Evolutionary conservation across 53 echinoderm and acorn worm species (phyloP).

Genomic region (Zoroaster sp.): DNA sequence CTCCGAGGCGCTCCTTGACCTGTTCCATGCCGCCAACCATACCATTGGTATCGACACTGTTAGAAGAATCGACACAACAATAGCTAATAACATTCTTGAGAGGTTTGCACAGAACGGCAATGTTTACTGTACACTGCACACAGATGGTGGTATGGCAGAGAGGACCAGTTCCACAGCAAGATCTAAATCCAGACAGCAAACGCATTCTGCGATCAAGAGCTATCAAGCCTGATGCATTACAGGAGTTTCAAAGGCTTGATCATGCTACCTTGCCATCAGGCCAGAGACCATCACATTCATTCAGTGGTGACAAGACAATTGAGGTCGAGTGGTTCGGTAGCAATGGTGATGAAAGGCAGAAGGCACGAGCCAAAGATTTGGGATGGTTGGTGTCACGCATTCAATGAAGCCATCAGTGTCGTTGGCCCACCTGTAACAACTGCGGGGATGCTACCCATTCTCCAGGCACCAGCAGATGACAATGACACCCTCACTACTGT

Average conservation of each 20-base stretch:
- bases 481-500: slow-evolving; percentile 26
- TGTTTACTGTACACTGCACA: slow-evolving; percentile 55
- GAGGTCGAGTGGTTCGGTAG: background rate
- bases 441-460: slow-evolving; percentile 58
- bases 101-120: slow-evolving; percentile 39
- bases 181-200: background rate
- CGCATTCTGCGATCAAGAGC: slow-evolving; percentile 37
- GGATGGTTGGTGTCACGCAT: slow-evolving; percentile 25
- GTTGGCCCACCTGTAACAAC: slow-evolving; percentile 39
- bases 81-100: slow-evolving; percentile 31
- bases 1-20: slow-evolving; percentile 14
- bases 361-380: slow-evolving; percentile 13
- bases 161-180: slow-evolving; percentile 31
- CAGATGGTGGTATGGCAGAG: slow-evolving; percentile 60
- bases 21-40: slow-evolving; percentile 45
- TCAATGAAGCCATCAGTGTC: slow-evolving; percentile 15
- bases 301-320: background rate
- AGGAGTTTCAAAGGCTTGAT: slow-evolving; percentile 42
- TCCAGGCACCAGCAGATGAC: slow-evolving; percentile 56
- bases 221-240: slow-evolving; percentile 12
- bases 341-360: background rate
- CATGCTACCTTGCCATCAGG: slow-evolving; percentile 20
- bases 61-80: slow-evolving; percentile 57
- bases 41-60: slow-evolving; percentile 48
- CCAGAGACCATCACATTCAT: slow-evolving; percentile 29